Evolutionary conservation across 2,113 vertebrate species (phyloP), one percentile per base, ranked within the genome.

Genomic region (Corythornis madagascariensis): DNA sequence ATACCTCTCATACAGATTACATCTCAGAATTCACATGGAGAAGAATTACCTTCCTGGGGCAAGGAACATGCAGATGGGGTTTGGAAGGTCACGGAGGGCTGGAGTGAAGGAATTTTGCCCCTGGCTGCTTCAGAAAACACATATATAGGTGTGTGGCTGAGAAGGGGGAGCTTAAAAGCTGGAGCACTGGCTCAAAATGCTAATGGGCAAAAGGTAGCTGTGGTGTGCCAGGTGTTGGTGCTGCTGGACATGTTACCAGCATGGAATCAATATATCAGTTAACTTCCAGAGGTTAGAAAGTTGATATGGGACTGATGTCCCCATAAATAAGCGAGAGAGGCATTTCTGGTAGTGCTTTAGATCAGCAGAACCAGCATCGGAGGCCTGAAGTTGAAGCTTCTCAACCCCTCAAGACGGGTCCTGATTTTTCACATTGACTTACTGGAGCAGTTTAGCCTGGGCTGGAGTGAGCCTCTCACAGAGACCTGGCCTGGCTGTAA

Each of bases 151-250:
- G 2, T n/a, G 24, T 29, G 15, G 14, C 9, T 72, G 14, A 15
- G 26, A 59, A 73, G 8, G 11, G 35, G 45, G 10, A 92, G 13
- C 35, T 29, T 42, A n/a, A 45, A 13, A 29, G 61, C 40, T 72
- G 66, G 43, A 43, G 61, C 56, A 5, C 15, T 59, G n/a, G 45
- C 48, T 35, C 52, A 45, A 65, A 81, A n/a, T 33, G 19, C 9
- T 33, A 0, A 0, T 2, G 5, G 80, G 26, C 35, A 66, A 29
- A 52, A 65, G 7, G 0, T 28, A 35, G 3, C 22, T 63, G 1
- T 1, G 9, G 11, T 13, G 1, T 79, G 35, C n/a, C 67, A 61
- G 5, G 22, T 33, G 24, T 45, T 35, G n/a, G 24, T 65, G 26
- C 20, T 56, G 50, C 74, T 57, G 73, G 63, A 45, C 33, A 90